Evolutionary conservation across 2,113 vertebrate species (phyloP), one percentile per base, ranked within the genome.

Genomic region (Progne subis): DNA sequence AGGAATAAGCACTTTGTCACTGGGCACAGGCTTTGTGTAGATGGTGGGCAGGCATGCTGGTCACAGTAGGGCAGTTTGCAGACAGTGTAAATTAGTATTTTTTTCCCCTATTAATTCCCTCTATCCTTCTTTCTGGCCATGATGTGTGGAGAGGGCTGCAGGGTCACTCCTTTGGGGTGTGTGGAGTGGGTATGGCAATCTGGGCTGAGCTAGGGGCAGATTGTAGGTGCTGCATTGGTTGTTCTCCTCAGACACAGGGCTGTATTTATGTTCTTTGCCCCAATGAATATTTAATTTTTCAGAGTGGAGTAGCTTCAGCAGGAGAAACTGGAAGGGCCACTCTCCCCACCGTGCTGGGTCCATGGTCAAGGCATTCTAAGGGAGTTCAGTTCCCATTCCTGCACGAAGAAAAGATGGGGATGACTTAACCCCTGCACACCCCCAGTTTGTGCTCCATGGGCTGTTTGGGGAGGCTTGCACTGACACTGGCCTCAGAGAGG

Each of bases 1-100:
- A 12, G 68, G 18, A 34, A 8, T 16, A 5, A 46, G 29, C 23
- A 2, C n/a, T 21, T 17, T 17, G 47, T 23, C 71, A 8, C 67
- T 50, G 1, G 3, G 24, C 34, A 28, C 26, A 21, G 32, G 17
- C 50, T 80, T 11, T 55, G 53, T 9, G 74, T 3, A 10, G 57
- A 19, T 3, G 2, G 4, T 14, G 1, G 14, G 14, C 34, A 37
- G 20, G 37, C 0, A 0, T 49, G 47, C 39, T 1, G 5, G 9
- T 63, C 20, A 2, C 20, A 8, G 43, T 0, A 49, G 87, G 72
- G 47, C 21, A 15, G 6, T 32, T 57, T 68, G 43, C 28, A 78
- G 60, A 2, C 41, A 8, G 11, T 14, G 3, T 31, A 14, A 70
- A 44, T 6, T 1, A 16, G 12, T 12, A 1, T 23, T 55, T 61